Evolutionary conservation across 2,797 vertebrate species (phyloP).

Genomic region (Ara ararauna): DNA sequence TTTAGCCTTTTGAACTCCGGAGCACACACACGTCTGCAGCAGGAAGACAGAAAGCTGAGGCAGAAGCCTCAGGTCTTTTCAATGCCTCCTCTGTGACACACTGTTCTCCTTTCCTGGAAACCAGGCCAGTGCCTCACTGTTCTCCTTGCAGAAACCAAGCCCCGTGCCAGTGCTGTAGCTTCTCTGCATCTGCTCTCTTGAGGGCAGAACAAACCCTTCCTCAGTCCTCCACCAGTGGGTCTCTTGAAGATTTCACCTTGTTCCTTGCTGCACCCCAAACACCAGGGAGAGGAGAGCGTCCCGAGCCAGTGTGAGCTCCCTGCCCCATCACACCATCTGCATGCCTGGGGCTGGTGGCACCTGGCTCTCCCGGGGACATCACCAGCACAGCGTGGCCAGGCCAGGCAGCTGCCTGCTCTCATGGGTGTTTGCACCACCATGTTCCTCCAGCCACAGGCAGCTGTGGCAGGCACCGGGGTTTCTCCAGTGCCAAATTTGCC

Average conservation of each 20-base stretch:
- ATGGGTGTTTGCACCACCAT: background rate
- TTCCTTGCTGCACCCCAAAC: background rate
- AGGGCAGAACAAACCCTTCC: slow-evolving; percentile 1
- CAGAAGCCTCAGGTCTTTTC: slow-evolving; percentile 55
- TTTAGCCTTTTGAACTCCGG: slow-evolving; percentile 30
- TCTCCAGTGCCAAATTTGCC: slow-evolving; percentile 44
- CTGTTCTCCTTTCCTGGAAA: slow-evolving; percentile 70
- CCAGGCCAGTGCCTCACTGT: slow-evolving; percentile 36
- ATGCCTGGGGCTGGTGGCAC: background rate
- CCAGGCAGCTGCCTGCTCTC: background rate
- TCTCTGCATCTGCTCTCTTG: background rate
- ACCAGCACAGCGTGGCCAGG: background rate
- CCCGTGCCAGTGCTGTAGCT: background rate
- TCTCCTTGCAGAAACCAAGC: slow-evolving; percentile 30
- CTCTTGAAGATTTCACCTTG: background rate
- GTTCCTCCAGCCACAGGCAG: slow-evolving; percentile 4
- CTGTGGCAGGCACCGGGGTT: slow-evolving; percentile 1
- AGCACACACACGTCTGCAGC: slow-evolving; percentile 1
- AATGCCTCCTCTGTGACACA: slow-evolving; percentile 57
- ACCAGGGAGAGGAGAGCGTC: background rate
- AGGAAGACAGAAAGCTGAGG: slow-evolving; percentile 33
- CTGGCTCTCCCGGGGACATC: background rate
- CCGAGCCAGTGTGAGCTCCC: background rate
- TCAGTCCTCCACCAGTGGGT: background rate
- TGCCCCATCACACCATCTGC: background rate